These are phyloP conservation scores for Lepidurus packardi DNA, from an alignment of 1,140 invertebrate species.

Conservation along the genomic window DNA sequence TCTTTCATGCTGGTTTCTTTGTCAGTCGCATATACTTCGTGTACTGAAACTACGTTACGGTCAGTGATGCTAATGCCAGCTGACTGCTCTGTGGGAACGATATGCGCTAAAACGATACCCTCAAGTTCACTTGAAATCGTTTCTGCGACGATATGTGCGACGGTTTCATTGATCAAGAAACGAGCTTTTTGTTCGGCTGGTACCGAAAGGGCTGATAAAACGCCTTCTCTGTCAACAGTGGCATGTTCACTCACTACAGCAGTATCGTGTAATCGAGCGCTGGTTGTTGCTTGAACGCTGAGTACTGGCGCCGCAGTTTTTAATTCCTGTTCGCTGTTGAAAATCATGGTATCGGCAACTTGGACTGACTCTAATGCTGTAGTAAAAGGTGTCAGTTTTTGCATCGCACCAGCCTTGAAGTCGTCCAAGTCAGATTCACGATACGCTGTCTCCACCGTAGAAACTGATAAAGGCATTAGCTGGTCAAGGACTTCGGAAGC, in stretches of 20 bases:
- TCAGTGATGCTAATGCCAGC: slow-evolving; percentile 23
- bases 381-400: background rate
- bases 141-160: background rate
- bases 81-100: background rate
- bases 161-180: background rate
- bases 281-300: background rate
- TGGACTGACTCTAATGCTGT: background rate
- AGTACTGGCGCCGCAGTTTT: background rate
- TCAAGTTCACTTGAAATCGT: background rate
- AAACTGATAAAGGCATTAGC: background rate
- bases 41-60: slow-evolving; percentile 24
- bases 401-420: background rate
- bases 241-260: slow-evolving; percentile 4
- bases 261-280: background rate
- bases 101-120: background rate
- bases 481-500: slow-evolving; percentile 16
- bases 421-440: background rate
- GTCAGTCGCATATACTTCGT: slow-evolving; percentile 25
- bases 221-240: slow-evolving; percentile 9
- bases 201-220: background rate
- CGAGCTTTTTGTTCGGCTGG: slow-evolving; percentile 25
- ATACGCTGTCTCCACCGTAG: background rate
- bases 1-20: slow-evolving; percentile 32
- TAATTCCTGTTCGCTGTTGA: background rate
- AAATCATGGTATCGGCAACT: background rate